Conservation (phyloP, 2,888 invertebrate genomes). For the Saturnia pavonia region DNA sequence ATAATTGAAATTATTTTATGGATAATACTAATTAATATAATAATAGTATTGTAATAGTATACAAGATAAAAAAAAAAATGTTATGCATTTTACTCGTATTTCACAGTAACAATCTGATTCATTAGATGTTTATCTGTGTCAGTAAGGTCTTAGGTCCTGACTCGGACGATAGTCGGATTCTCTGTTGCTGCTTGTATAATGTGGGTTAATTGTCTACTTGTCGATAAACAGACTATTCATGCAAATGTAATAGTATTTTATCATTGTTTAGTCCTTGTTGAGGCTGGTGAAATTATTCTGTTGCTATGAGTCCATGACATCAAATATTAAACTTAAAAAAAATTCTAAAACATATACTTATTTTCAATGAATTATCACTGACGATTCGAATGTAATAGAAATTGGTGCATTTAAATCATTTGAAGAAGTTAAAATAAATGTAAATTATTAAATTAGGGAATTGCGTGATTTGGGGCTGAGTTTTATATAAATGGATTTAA, state of each 20-base stretch:
- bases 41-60: background rate
- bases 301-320: background rate
- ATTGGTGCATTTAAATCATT: background rate
- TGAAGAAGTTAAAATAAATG: background rate
- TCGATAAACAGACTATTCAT: constrained; percentile 1
- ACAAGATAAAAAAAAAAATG: constrained; percentile 12
- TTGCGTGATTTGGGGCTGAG: background rate
- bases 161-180: constrained; percentile 57
- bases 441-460: background rate
- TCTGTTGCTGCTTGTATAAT: constrained; percentile 48
- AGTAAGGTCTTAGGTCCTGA: constrained; percentile 59
- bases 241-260: constrained; percentile 21
- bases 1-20: background rate
- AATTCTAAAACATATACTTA: too few species aligned
- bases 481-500: background rate
- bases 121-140: constrained; percentile 57
- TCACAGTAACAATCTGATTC: constrained; percentile 47
- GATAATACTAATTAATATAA: background rate
- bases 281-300: background rate
- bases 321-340: too few species aligned
- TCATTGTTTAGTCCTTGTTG: constrained; percentile 9
- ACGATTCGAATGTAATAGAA: background rate
- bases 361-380: background rate
- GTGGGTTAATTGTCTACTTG: constrained; percentile 51
- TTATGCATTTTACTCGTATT: constrained; percentile 38